Evolutionary conservation across 2,888 invertebrate species (phyloP).

Genomic region (Entomobrya multifasciata): DNA sequence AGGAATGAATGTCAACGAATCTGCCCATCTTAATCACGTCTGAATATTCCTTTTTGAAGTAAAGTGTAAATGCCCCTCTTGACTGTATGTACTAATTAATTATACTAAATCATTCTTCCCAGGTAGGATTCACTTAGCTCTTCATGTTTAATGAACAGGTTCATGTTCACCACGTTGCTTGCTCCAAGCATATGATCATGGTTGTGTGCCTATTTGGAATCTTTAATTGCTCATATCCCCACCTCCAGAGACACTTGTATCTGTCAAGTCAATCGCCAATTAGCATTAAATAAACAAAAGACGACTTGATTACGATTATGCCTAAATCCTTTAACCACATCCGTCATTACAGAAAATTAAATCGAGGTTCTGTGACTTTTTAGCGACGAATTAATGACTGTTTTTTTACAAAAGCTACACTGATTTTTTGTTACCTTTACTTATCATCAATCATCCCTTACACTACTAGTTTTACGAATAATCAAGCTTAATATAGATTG

Average conservation of each 20-base stretch:
- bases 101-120: too few species aligned
- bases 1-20: too few species aligned
- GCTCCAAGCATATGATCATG: not conserved
- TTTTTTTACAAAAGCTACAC: not conserved
- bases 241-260: not conserved
- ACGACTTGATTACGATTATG: not conserved
- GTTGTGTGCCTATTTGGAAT: not conserved
- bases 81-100: too few species aligned
- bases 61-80: too few species aligned
- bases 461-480: too few species aligned
- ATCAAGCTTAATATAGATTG: not conserved
- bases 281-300: not conserved
- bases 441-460: constrained; percentile 12
- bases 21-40: too few species aligned
- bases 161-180: not conserved
- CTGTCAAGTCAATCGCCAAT: constrained; percentile 1
- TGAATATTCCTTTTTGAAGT: too few species aligned
- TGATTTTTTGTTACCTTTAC: not conserved
- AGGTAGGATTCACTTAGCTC: not conserved
- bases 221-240: constrained; percentile 29
- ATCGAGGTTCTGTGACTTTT: not conserved
- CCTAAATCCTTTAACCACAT: not conserved
- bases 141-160: not conserved
- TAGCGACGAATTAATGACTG: not conserved
- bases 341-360: too few species aligned